Evolutionary conservation across 2,797 vertebrate species (phyloP), one percentile per base, ranked within the genome.

Genomic region (Cryptoblepharus egeriae): DNA sequence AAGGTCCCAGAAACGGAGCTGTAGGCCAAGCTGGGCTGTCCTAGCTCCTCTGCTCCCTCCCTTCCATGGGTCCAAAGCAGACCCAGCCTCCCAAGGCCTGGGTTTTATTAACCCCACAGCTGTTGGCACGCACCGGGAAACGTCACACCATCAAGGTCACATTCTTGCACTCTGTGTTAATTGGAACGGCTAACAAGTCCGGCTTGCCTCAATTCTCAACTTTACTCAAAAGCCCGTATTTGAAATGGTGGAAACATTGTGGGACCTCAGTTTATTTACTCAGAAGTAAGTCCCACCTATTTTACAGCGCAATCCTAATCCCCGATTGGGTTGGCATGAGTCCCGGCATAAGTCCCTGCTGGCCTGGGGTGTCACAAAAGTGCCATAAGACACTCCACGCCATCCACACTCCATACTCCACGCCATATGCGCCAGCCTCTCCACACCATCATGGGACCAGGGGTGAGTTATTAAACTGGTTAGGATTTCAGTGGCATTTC

Each of bases 1-100:
- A 79, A 84, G 39, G 70, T 68, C 82, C 71, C 60, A 22, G 82
- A 69, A 58, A 67, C 4, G 61, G 39, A 60, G 73, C 18, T 35
- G 2, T 9, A 35, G 69, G 68, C 61, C 69, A 58, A 26, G 35
- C 24, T 35, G 24, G 35, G 55, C 52, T 11, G 22, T 24, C 16
- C 52, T 32, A 84, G 79, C 82, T 32, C 70, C 64, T 79, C 61
- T 42, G 9, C 39, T 22, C 24, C 30, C 61, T 75, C 35, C 49
- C 49, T 37, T 45, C 7, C 58, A 37, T 1, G 13, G 32, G 16
- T 10, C 35, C 45, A 39, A 61, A 42, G 20, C 57, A 58, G 57
- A 58, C 57, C 2, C 57, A 58, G 57, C 20, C 57, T 58, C 57
- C 57, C 9, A 24, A 22, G 57, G 55, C 55, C 57, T 24, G 20